phyloP scores from a whole-genome alignment of 2,113 vertebrate genomes.

The Toxotes jaculatrix region DNA sequence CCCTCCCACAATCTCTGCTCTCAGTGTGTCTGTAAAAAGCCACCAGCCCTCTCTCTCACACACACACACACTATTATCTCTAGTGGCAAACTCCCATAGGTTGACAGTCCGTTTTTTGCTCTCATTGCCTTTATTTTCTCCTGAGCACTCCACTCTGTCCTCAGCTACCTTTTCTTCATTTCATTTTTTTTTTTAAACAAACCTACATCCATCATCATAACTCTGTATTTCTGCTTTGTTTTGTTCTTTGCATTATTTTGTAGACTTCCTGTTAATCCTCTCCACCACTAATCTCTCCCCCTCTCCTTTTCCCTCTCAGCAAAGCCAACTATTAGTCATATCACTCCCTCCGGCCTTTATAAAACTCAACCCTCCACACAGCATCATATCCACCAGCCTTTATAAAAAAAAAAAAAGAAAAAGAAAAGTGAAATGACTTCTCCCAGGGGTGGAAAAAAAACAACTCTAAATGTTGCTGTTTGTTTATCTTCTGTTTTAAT shows the following conservation, averaged over 20 bases:
- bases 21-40: slow-evolving; percentile 74
- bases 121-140: slow-evolving; percentile 54
- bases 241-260: slow-evolving; percentile 60
- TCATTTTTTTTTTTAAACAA: slow-evolving; percentile 10
- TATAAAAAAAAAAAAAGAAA: slow-evolving; percentile 42
- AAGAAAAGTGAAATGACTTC: slow-evolving; percentile 55
- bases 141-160: slow-evolving; percentile 38
- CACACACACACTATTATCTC: slow-evolving; percentile 62
- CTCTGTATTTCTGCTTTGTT: slow-evolving; percentile 44
- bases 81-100: slow-evolving; percentile 64
- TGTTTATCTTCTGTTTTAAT: slow-evolving; percentile 81
- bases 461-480: slow-evolving; percentile 71
- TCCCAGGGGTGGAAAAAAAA: slow-evolving; percentile 64
- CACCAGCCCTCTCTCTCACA: slow-evolving; percentile 46
- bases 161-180: slow-evolving; percentile 4
- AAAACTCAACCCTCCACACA: slow-evolving; percentile 61
- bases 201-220: slow-evolving; percentile 21
- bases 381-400: slow-evolving; percentile 52
- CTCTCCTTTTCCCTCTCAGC: slow-evolving; percentile 53
- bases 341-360: slow-evolving; percentile 70
- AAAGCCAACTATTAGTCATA: slow-evolving; percentile 71
- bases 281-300: slow-evolving; percentile 65
- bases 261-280: slow-evolving; percentile 66
- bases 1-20: slow-evolving; percentile 68
- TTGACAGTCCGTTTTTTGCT: slow-evolving; percentile 39